Evolutionary conservation across 64 coral and sea anemone species (phyloP).

Genomic region (Stichodactyla helianthus): DNA sequence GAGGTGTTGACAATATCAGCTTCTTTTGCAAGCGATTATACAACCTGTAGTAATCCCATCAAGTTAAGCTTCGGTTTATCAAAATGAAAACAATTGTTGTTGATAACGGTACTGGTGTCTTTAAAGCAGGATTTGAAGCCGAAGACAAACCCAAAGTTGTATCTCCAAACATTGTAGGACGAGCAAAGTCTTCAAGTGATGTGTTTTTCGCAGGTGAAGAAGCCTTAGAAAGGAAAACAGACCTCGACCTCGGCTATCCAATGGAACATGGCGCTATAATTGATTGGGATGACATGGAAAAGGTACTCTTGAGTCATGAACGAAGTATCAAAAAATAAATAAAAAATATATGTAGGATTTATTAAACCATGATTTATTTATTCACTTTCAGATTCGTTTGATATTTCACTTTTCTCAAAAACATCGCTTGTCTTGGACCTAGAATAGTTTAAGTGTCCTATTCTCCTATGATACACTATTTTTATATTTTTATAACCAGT

Average conservation of each 20-base stretch:
- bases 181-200: not conserved
- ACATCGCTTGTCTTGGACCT: too few relatives aligned
- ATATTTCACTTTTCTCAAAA: too few relatives aligned
- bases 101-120: not conserved
- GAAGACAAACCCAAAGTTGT: not conserved
- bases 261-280: not conserved
- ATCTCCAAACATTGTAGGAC: not conserved
- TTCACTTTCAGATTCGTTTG: too few relatives aligned
- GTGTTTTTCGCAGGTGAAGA: not conserved
- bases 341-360: not conserved
- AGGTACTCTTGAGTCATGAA: not conserved
- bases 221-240: not conserved
- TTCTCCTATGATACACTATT: too few relatives aligned
- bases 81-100: not conserved
- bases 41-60: not conserved
- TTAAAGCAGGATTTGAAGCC: not conserved
- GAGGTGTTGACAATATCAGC: not conserved
- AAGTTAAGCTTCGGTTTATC: not conserved
- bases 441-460: too few relatives aligned
- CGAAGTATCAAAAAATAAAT: not conserved
- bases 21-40: not conserved
- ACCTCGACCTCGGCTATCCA: not conserved
- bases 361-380: not conserved
- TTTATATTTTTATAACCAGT: too few relatives aligned
- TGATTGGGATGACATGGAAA: not conserved